Conservation (phyloP, 2,888 invertebrate genomes). For the Ligdia adustata region DNA sequence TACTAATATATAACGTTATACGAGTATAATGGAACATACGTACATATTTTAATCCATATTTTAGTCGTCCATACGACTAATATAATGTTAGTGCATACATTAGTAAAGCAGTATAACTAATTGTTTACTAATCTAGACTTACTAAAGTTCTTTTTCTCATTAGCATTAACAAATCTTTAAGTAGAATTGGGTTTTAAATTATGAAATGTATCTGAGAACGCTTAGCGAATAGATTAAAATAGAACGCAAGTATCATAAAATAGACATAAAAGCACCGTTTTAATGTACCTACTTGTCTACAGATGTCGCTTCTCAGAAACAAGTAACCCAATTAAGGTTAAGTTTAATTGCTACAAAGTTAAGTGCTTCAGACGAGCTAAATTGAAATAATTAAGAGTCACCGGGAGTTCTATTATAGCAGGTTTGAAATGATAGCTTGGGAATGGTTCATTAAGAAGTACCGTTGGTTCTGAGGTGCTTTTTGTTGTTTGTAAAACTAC, state of each 20-base stretch:
- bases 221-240: no score
- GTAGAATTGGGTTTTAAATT: no score
- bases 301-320: slow-evolving; percentile 14
- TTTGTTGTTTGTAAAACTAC: slow-evolving; percentile 45
- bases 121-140: background rate
- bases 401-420: slow-evolving; percentile 33
- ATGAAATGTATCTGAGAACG: no score
- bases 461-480: slow-evolving; percentile 16
- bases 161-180: no score
- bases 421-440: slow-evolving; percentile 35
- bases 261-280: background rate
- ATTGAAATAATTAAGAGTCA: slow-evolving; percentile 45
- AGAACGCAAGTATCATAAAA: no score
- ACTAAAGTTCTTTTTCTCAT: no score
- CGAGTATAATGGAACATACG: no score
- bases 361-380: slow-evolving; percentile 40
- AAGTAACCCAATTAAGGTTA: slow-evolving; percentile 8
- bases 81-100: no score
- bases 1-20: no score
- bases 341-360: slow-evolving; percentile 18
- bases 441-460: slow-evolving; percentile 55
- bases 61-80: no score
- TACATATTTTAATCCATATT: no score
- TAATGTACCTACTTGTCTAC: slow-evolving; percentile 3
- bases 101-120: no score